These are phyloP conservation scores for Ptychadena robeensis DNA, from an alignment of 2,797 vertebrate genomes.

Conservation along the genomic window DNA sequence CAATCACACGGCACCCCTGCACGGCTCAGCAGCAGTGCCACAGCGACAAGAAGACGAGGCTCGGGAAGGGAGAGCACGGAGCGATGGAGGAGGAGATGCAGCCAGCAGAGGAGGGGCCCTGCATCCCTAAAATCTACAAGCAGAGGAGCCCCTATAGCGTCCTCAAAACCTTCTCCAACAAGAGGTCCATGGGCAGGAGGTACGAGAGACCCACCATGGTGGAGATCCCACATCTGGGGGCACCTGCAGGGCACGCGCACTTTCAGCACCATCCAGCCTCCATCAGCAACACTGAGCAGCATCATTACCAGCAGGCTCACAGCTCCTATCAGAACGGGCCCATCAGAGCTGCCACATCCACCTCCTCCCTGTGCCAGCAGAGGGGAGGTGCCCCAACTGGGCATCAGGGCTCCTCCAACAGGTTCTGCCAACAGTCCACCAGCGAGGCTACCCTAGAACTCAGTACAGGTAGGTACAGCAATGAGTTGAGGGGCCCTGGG, in stretches of 20 bases:
- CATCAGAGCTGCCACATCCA: slow-evolving; percentile 80
- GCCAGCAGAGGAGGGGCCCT: slow-evolving; percentile 87
- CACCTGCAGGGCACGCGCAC: no score
- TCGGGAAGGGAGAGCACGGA: slow-evolving; percentile 62
- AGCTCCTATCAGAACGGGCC: slow-evolving; percentile 82
- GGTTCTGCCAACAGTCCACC: slow-evolving; percentile 73
- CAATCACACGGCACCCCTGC: slow-evolving; percentile 85
- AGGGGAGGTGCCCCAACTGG: slow-evolving; percentile 65
- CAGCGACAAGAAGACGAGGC: slow-evolving; percentile 67
- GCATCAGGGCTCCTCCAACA: slow-evolving; percentile 69
- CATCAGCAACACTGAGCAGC: slow-evolving; percentile 73
- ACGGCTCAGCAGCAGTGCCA: slow-evolving; percentile 70
- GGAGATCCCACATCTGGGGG: slow-evolving; percentile 85
- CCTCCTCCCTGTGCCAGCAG: slow-evolving; percentile 73
- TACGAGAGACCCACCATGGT: slow-evolving; percentile 89
- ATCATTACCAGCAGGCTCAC: slow-evolving; percentile 70
- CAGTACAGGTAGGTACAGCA: slow-evolving; percentile 84
- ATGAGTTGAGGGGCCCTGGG: background rate
- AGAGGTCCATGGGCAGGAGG: slow-evolving; percentile 82
- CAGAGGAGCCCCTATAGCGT: slow-evolving; percentile 87
- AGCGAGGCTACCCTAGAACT: slow-evolving; percentile 83
- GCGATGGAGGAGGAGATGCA: slow-evolving; percentile 88
- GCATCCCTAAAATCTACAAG: slow-evolving; percentile 87
- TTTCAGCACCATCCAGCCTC: slow-evolving; percentile 75
- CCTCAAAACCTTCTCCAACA: slow-evolving; percentile 88